Base-by-base conservation (phyloP, 2,797 vertebrate species). In the Yasuhikotakia modesta region DNA sequence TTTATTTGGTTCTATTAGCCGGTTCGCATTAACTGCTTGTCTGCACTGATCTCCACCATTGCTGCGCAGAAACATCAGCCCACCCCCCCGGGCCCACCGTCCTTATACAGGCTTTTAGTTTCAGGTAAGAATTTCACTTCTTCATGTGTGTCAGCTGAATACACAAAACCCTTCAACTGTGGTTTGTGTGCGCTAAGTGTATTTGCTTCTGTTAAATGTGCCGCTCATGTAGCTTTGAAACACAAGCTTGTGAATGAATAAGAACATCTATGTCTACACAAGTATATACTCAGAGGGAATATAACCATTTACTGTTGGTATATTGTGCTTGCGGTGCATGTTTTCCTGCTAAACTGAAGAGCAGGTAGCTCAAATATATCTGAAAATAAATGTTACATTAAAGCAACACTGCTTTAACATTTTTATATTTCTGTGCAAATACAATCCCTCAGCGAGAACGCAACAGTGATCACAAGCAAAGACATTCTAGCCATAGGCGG, bases 41-140 rank as follows among this genome's bases (percentile, higher is more conserved):
- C 64, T 76, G 24, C 19, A 24, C 57, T 53, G 70, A 78, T 46
- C 52, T 71, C 24, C 71, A 70, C 55, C 76, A 68, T 58, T 66
- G 70, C 45, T 66, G n/a, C 39, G 10, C n/a, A 70, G 14, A 70
- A 63, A 63, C 16, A 5, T 13, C 21, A 50, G 30, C 39, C 32
- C 21, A 16, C 43, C 22, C 57, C 50, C 78, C 64, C 64, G 43
- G 22, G 21, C 46, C 57, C 43, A 68, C 55, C 48, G 55, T 21
- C 24, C 43, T 74, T 7, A 14, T 52, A 58, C 45, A 19, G 70
- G 68, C 19, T 71, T 52, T 77, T 46, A 27, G 46, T n/a, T 72
- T 0, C 58, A 82, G 81, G 81, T 82, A 82, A 82, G 81, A 67
- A 35, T 69, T 73, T 82, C 16, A 70, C 61, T 68, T 78, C 65